Conservation (phyloP, 2,113 vertebrate species). For the Holacanthus passer region DNA sequence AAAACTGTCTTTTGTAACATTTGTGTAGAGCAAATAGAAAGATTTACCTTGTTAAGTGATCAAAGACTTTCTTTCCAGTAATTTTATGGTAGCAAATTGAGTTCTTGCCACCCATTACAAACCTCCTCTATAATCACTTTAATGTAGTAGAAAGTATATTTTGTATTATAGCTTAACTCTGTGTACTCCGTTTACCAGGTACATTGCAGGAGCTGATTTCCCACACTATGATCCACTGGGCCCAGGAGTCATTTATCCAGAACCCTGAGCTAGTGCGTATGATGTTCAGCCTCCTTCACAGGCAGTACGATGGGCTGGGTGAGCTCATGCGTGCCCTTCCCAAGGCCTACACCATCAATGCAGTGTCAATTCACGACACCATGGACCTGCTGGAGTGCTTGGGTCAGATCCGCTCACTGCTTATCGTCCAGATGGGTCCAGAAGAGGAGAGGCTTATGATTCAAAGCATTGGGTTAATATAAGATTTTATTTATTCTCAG, state of each 20-base stretch:
- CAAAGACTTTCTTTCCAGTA: background rate
- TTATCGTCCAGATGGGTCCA: conserved; percentile 98
- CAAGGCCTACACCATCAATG: conserved; percentile 93
- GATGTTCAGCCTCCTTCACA: conserved; percentile 96
- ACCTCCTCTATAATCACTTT: background rate
- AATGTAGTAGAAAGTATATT: background rate
- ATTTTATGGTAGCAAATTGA: background rate
- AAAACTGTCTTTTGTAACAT: background rate
- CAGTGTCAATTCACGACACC: conserved; percentile 90
- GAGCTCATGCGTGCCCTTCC: conserved; percentile 93
- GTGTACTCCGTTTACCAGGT: conserved; percentile 70
- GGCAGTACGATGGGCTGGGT: conserved; percentile 93
- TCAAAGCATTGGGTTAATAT: conserved; percentile 93
- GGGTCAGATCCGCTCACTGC: conserved; percentile 94
- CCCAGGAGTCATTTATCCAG: conserved; percentile 95
- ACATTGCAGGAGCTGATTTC: conserved; percentile 95
- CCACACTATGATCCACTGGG: conserved; percentile 96
- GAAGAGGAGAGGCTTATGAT: conserved; percentile 98
- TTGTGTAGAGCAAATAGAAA: background rate
- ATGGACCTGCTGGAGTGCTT: conserved; percentile 93
- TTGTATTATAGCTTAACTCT: background rate
- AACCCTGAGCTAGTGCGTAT: conserved; percentile 94
- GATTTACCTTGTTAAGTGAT: background rate
- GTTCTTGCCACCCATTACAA: background rate
- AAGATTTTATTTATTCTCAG: background rate